Evolutionary conservation across 2,113 vertebrate species (phyloP), one percentile per base, ranked within the genome.

Genomic region (Ia io): DNA sequence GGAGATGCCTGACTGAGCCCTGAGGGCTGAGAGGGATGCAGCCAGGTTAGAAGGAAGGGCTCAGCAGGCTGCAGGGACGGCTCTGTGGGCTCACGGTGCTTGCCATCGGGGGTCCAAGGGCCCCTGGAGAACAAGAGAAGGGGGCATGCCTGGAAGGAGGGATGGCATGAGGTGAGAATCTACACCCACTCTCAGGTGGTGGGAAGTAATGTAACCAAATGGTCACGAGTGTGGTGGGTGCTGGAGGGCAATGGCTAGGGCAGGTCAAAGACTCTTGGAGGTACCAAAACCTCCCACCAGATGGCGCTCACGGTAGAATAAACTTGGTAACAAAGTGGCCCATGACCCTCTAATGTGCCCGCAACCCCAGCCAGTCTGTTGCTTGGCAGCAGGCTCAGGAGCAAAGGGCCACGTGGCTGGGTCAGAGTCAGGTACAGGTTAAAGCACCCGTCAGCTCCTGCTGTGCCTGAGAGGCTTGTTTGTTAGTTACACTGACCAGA

Each of bases 271-370:
- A 53, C 77, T 63, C 20, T 2, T 51, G 37, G 67, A 95, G 61
- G 71, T 95, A 95, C 92, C 86, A 69, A 91, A 88, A 92, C 20
- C 59, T 25, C 14, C 95, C 97, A 96, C 92, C 87, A 97, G 96
- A 96, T 92, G 96, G 97, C 61, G 9, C 6, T 0, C 32, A 11
- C 22, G 28, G 44, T 53, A 85, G 82, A 35, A 17, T 65, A 88
- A 90, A 47, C 35, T 83, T 40, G 47, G 80, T 23, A 49, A 90
- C 56, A 84, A 37, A 82, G 28, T 37, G 65, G 73, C 67, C 63
- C 10, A 20, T 47, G 53, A 85, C 84, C 59, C 47, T 85, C 35
- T 30, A 67, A 32, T 7, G 42, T 69, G 84, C 37, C 74, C 44
- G 63, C n/a, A 79, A 65, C 56, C 63, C 49, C 42, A 91, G 47